Evolutionary conservation across 1,140 invertebrate genomes (phyloP).

Genomic region (Drosophila mauritiana): DNA sequence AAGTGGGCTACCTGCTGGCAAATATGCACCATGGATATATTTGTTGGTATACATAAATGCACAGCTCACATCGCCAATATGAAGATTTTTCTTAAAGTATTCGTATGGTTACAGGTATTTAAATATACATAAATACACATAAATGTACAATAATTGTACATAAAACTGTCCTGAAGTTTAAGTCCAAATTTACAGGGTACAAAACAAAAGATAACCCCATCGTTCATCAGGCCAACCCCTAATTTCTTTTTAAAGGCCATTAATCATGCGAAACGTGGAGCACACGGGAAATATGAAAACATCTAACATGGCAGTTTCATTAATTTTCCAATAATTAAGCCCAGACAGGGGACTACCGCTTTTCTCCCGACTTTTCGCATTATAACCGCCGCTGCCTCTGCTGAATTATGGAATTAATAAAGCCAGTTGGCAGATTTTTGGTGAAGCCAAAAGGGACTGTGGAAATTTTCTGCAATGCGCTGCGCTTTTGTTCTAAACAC

Average conservation of each 20-base stretch:
- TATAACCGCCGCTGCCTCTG: slow-evolving; percentile 41
- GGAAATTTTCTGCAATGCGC: slow-evolving; percentile 60
- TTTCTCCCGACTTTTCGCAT: slow-evolving; percentile 10
- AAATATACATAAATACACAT: no score
- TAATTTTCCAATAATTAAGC: slow-evolving; percentile 83
- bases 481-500: slow-evolving; percentile 79
- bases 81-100: not conserved
- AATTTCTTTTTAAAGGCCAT: slow-evolving; percentile 32
- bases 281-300: slow-evolving; percentile 60
- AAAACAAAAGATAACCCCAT: slow-evolving; percentile 19
- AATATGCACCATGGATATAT: slow-evolving; percentile 67
- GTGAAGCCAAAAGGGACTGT: slow-evolving; percentile 17
- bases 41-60: slow-evolving; percentile 37
- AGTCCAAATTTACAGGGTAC: not conserved
- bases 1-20: slow-evolving; percentile 63
- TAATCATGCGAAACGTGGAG: slow-evolving; percentile 67
- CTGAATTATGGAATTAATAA: slow-evolving; percentile 83
- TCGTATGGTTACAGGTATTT: no score
- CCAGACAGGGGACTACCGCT: slow-evolving; percentile 28
- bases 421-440: slow-evolving; percentile 57
- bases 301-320: slow-evolving; percentile 75
- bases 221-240: not conserved
- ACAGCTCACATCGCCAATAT: slow-evolving; percentile 6
- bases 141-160: no score
- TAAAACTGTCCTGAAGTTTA: no score